These are phyloP conservation scores for Synanceia verrucosa DNA, from an alignment of 2,797 vertebrate species.

Conservation along the genomic window DNA sequence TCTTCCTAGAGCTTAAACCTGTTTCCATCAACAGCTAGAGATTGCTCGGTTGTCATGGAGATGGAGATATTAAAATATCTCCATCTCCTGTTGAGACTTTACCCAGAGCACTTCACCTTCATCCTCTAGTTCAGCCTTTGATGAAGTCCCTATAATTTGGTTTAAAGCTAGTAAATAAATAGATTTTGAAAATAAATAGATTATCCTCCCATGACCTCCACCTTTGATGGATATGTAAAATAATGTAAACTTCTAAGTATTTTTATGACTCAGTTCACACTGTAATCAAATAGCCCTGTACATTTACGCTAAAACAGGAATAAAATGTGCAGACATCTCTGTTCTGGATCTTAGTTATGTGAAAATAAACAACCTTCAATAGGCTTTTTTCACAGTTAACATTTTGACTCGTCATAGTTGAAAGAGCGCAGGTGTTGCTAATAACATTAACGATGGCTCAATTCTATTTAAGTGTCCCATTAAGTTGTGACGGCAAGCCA, in stretches of 20 bases:
- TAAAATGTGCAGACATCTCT: background rate
- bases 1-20: background rate
- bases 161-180: background rate
- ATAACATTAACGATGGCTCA: background rate
- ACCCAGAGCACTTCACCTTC: background rate
- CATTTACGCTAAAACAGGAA: background rate
- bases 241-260: background rate
- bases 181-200: too few relatives aligned
- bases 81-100: background rate
- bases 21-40: background rate
- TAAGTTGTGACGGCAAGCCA: background rate
- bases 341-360: background rate
- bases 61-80: background rate
- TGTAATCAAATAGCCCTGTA: background rate
- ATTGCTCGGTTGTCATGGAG: slow-evolving; percentile 1
- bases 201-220: too few relatives aligned
- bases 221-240: background rate
- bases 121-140: background rate
- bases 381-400: background rate
- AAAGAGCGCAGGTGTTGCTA: background rate
- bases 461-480: background rate
- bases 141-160: background rate
- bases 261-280: background rate
- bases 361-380: background rate
- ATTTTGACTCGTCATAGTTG: background rate